Conservation (phyloP, 1,140 invertebrate species). For the Macrobrachium rosenbergii region DNA sequence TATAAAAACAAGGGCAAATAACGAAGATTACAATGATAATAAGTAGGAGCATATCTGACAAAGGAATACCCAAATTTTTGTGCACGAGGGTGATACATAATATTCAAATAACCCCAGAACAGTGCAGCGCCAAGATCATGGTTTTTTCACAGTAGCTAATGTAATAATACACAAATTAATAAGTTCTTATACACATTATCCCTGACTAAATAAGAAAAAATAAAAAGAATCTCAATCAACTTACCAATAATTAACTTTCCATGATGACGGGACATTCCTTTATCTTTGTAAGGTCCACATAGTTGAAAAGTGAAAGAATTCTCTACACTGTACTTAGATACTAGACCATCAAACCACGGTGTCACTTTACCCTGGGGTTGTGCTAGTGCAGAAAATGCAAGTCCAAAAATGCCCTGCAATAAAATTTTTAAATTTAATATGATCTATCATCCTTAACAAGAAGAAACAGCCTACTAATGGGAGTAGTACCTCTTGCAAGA, state of each 20-base stretch:
- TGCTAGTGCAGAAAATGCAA: constrained; percentile 71
- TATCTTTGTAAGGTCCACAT: constrained; percentile 39
- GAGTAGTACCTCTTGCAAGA: no score
- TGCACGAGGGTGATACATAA: no score
- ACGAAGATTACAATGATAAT: no score
- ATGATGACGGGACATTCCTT: constrained; percentile 1
- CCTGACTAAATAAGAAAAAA: neutral
- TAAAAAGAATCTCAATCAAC: neutral
- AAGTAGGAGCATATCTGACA: no score
- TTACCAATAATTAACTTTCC: constrained; percentile 39
- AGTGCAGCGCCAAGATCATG: no score
- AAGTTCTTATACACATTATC: neutral
- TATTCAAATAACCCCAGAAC: no score
- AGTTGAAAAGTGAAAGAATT: constrained; percentile 37
- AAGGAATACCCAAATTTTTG: no score
- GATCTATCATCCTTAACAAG: neutral
- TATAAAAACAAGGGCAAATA: no score
- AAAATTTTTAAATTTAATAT: neutral
- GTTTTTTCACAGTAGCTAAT: neutral
- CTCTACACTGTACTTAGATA: neutral
- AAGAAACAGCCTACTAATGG: neutral
- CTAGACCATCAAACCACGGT: constrained; percentile 59
- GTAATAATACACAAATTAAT: neutral
- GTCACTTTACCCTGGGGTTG: constrained; percentile 50
- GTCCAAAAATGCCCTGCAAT: constrained; percentile 72